A percentile compares a stretch with the other conserved stretches of the same genome.
Evolutionary conservation across 1,140 invertebrate genomes (phyloP).

Genomic region (Hyles euphorbiae): DNA sequence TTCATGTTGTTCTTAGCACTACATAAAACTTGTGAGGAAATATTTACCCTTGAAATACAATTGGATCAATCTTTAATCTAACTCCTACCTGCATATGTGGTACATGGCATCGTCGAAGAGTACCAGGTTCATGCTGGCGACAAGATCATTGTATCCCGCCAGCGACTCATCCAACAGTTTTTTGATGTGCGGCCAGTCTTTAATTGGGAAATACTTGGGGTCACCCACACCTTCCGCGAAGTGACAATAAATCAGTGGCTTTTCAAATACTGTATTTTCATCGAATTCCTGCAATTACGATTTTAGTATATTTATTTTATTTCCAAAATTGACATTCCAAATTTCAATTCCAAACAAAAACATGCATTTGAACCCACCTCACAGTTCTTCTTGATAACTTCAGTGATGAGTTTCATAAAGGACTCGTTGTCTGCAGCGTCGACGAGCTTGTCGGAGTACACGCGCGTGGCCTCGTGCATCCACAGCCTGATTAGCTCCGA

Average conservation of each 20-base stretch:
- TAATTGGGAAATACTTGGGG: constrained; percentile 91
- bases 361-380: constrained; percentile 77
- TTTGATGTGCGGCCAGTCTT: constrained; percentile 83
- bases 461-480: constrained; percentile 92
- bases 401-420: constrained; percentile 85
- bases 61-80: no score
- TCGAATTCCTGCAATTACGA: constrained; percentile 46
- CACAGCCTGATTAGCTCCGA: constrained; percentile 87
- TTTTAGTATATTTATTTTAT: no score
- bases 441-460: constrained; percentile 94
- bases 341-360: no score
- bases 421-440: constrained; percentile 84
- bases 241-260: constrained; percentile 91
- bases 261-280: constrained; percentile 68
- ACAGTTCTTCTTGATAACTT: constrained; percentile 90
- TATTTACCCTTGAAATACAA: neutral
- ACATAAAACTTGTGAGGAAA: no score
- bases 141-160: constrained; percentile 87
- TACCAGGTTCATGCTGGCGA: constrained; percentile 95
- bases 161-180: constrained; percentile 89
- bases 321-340: no score
- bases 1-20: no score
- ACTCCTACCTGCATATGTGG: constrained; percentile 84
- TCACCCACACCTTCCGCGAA: constrained; percentile 94
- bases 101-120: constrained; percentile 97